Evolutionary conservation across 2,113 vertebrate species (phyloP), one percentile per base, ranked within the genome.

Genomic region (Dipodomys ordii): DNA sequence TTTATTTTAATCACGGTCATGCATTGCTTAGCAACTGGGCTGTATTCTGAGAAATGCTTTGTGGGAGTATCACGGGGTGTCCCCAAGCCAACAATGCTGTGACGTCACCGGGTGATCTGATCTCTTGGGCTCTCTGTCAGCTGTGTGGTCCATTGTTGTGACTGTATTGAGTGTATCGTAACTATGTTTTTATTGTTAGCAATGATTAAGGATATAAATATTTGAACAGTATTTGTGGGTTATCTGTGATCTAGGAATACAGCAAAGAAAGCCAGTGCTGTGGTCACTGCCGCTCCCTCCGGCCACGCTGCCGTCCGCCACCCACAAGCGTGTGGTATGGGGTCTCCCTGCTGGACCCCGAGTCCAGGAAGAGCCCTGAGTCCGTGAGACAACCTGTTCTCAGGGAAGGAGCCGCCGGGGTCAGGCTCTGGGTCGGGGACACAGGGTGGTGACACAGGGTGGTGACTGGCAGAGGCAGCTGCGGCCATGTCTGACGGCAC

Each of bases 401-500:
- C 28, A 15, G 68, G 57, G 22, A 27, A 39, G 74, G 23, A 71
- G 20, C 3, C 39, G 80, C 3, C 39, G 80, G 25, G 1, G 11
- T n/a, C 32, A 32, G 67, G 22, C 39, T 22, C 32, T 7, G 18
- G 13, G 25, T 44, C 19, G 4, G 39, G 4, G 39, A 39, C 81
- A 18, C 2, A 10, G 39, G n/a, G 25, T 22, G 6, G 12, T 7
- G 12, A 57, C 53, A 18, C 2, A 10, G 39, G n/a, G 25, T 22
- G 6, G 12, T 7, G 12, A 57, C 53, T 15, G 53, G 15, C 53
- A 57, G 49, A 53, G 11, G 73, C 78, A 8, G 8, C 83, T 84
- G 73, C 62, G 69, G 49, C 95, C 72, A 77, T 30, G 8, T 57
- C 49, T 28, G 18, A 88, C 25, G 60, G 85, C 97, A 97, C 97